Base-by-base conservation (phyloP, 2,113 vertebrate genomes). In the Syngnathoides biaculeatus region DNA sequence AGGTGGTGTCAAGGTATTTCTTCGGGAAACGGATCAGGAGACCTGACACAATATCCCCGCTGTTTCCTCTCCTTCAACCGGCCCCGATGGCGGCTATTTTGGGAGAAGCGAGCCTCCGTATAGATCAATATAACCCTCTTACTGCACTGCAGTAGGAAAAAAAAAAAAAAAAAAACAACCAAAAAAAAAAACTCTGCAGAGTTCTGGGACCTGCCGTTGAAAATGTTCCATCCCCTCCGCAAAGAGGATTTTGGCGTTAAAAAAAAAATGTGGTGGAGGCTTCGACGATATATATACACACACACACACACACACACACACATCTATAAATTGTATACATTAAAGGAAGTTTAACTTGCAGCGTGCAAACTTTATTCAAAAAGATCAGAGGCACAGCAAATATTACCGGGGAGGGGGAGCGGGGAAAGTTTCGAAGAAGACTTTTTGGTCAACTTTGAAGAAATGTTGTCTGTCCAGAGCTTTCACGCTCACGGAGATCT, bases 1-100 rank as follows among this genome's bases (percentile, higher is more conserved):
- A 61, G 55, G 24, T 64, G 71, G 81, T 81, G 82, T 85, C 81
- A 88, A 85, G 85, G 86, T 85, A 74, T 84, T 67, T 80, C 72
- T 86, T 71, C 77, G 73, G 81, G 75, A 67, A 57, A 55, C 57
- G 68, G 75, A 79, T 68, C 17, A 71, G 67, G 62, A 22, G 40
- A 62, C 60, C 65, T 76, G 69, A 72, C 58, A 75, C 63, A 77
- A 71, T 67, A 75, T 78, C 73, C 22, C 35, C 56, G 12, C 67
- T 69, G 63, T 47, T 84, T 79, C 69, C 63, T 40, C 11, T 40
- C 39, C 59, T 40, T 40, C 38, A 26, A 43, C 19, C 14, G 30
- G 30, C 55, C 27, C 22, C 26, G 14, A 57, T 15, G 26, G 40
- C 3, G 11, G 60, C 60, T 62, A 62, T 62, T 62, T 62, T 40